Percentiles rank a stretch among this genome's conserved stretches.
These are phyloP conservation scores for Sylvilagus bachmani DNA, from an alignment of 2,113 vertebrate species.

Conservation along the genomic window DNA sequence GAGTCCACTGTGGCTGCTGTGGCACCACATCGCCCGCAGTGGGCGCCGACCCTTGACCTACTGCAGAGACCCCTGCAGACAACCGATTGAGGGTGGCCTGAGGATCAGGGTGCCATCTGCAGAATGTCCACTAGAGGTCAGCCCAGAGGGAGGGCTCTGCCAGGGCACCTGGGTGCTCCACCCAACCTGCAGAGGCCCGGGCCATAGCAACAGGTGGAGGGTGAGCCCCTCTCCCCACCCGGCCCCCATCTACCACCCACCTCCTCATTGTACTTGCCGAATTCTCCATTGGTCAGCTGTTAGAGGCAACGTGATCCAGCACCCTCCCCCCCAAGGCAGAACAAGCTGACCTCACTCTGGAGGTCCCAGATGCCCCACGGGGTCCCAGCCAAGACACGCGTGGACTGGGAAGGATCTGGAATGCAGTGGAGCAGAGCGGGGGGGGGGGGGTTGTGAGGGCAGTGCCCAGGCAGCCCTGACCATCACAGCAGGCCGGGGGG, in stretches of 20 bases:
- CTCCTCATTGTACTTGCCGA: neutral
- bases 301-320: neutral
- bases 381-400: neutral
- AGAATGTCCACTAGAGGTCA: conserved; percentile 75
- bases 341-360: neutral
- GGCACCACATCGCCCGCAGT: no score
- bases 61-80: neutral
- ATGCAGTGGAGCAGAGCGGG: no score
- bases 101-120: neutral
- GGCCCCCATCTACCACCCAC: neutral
- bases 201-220: neutral
- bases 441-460: neutral
- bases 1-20: neutral
- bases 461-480: neutral
- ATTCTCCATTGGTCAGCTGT: neutral
- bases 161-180: neutral
- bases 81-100: neutral
- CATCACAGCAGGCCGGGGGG: neutral
- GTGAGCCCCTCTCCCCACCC: no score
- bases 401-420: neutral
- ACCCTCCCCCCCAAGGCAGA: neutral
- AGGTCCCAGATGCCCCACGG: neutral
- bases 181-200: neutral
- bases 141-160: neutral
- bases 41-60: neutral